Evolutionary conservation across 2,888 invertebrate genomes (phyloP), one percentile per base, ranked within the genome.

Genomic region (Idaea straminata): DNA sequence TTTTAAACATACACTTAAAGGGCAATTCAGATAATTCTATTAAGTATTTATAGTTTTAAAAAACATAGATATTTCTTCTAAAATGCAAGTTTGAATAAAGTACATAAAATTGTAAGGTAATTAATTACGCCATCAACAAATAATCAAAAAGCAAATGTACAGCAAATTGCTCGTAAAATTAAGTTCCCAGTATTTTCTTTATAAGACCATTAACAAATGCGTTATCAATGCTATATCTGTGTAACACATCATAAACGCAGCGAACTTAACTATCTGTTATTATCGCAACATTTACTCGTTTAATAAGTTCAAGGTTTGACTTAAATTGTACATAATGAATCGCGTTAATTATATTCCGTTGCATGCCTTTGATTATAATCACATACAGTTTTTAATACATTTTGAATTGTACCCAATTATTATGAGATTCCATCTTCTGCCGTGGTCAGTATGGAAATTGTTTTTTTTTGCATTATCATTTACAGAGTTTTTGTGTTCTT

Each of bases 361-460:
- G 88, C 85, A 86, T 86, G 87, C 83, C 74, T 70, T 75, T 79
- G 89, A 88, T 89, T 69, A 74, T 85, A 90, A 25, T 89, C 88
- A 77, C 63, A 64, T 16, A 57, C 65, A 78, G 75, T 72, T 77
- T 78, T 74, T 74, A 75, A 77, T 66, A 80, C 80, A 80, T 83
- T 83, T 81, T 82, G 77, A 77, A 77, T 77, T 74, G 75, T 78
- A 83, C 79, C 84, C 82, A 85, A 86, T 88, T 87, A 89, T 88
- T 86, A 86, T 79, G 77, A 85, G 88, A 89, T 89, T 80, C 78
- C 84, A 89, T 87, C 89, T 84, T 70, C 2, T 59, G 15, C 58
- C 58, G 78, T 86, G 73, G 86, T 89, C 87, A 89, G 83, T 86
- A 87, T 89, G 87, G 80, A 84, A 87, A 87, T 88, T 75, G 71